Evolutionary conservation across 2,797 vertebrate genomes (phyloP).

Genomic region (Thunnus albacares): DNA sequence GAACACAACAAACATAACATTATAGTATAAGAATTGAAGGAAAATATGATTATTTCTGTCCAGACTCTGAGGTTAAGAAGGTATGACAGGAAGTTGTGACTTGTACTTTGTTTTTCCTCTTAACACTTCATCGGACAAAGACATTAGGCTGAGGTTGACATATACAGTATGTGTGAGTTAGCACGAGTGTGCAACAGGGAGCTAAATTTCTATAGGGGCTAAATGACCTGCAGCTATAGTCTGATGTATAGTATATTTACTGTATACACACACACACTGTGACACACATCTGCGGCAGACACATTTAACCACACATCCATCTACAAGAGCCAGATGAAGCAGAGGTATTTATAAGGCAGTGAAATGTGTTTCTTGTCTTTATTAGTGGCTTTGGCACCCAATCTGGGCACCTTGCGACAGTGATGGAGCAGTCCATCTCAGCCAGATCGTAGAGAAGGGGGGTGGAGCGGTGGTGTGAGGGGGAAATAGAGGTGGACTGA

Average conservation of each 20-base stretch:
- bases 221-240: not conserved
- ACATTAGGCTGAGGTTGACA: not conserved
- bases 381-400: conserved; percentile 76
- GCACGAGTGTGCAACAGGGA: not conserved
- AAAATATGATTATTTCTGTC: not conserved
- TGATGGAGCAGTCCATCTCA: conserved; percentile 81
- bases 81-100: not conserved
- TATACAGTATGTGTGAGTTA: not conserved
- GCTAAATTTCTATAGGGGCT: not conserved
- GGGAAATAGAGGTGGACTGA: conserved; percentile 41
- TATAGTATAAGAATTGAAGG: not conserved
- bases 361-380: conserved; percentile 78
- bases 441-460: conserved; percentile 29
- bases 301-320: conserved; percentile 31
- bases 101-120: not conserved
- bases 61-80: too few species aligned
- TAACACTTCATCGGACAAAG: not conserved
- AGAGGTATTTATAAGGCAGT: conserved; percentile 60
- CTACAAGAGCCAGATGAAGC: conserved; percentile 22
- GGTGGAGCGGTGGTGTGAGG: not conserved
- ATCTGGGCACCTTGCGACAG: conserved; percentile 74
- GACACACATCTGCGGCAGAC: conserved; percentile 20
- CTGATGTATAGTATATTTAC: not conserved
- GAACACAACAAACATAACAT: too few species aligned
- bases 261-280: conserved; percentile 8